Base-by-base conservation (phyloP, 2,113 vertebrate species). In the Maccullochella peelii region DNA sequence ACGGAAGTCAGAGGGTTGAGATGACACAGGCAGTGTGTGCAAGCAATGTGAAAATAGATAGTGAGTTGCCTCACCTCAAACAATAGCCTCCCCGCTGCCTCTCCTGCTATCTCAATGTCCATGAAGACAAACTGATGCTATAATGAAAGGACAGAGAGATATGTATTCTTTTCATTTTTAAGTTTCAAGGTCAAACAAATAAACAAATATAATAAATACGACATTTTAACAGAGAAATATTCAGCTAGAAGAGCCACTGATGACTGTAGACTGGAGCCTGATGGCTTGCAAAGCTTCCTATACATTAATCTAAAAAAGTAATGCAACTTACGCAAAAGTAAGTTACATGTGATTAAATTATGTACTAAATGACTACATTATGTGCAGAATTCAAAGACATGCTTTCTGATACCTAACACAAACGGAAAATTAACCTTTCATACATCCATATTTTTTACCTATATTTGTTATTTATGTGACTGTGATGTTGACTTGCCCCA, bases 61-160 rank as follows among this genome's bases (percentile, higher is more conserved):
- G n/a, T n/a, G n/a, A 9, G 25, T 9, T 25, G 9, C 27, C 86
- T 86, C 92, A 99, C 97, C 96, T 99, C 96, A 94, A 98, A 97
- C 66, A 97, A 58, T 80, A 99, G 79, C 88, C 95, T 96, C 79
- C 97, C 97, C 0, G 83, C 49, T 36, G 90, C 89, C 78, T 94
- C 86, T 52, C 91, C 92, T 65, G 87, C 91, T 71, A 96, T 92
- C 80, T 94, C 86, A 85, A 98, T 86, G 36, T 97, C 96, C 93
- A 98, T 93, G 92, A 94, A 98, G 65, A 97, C 97, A 94, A 98
- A 96, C 23, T 69, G 80, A 78, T 96, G 95, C 96, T 96, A 67
- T 70, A 85, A 83, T 42, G 6, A 84, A 86, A 85, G 1, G 9
- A 69, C 50, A 85, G 21, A 79, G 2, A n/a, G n/a, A 79, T 2